Evolutionary conservation across 2,888 invertebrate species (phyloP).

Genomic region (Cheilosia soror): DNA sequence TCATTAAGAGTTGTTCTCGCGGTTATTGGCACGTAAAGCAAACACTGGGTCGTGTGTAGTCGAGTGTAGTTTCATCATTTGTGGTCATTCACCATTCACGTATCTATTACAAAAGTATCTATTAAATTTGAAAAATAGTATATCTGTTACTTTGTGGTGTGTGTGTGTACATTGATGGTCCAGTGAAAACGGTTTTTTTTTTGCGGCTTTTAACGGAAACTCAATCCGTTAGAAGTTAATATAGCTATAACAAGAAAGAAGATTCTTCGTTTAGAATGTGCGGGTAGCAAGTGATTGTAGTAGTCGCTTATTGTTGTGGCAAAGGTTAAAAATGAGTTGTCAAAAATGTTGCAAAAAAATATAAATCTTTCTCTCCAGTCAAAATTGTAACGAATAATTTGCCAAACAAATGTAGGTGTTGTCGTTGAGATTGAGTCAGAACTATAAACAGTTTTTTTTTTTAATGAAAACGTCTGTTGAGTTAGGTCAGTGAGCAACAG

Average conservation of each 20-base stretch:
- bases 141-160: not conserved
- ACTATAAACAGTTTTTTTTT: too few relatives aligned
- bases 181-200: constrained; percentile 8
- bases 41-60: constrained; percentile 7
- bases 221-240: constrained; percentile 19
- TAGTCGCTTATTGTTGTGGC: not conserved
- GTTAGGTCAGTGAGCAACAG: too few relatives aligned
- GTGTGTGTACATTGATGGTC: constrained; percentile 7
- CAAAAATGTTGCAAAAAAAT: too few relatives aligned
- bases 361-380: too few relatives aligned
- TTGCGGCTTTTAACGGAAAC: constrained; percentile 21
- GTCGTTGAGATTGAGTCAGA: too few relatives aligned
- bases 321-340: too few relatives aligned
- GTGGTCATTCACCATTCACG: not conserved
- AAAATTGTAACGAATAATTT: too few relatives aligned
- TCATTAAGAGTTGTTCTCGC: not conserved
- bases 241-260: not conserved
- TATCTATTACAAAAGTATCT: constrained; percentile 21
- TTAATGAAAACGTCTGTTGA: too few relatives aligned
- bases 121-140: not conserved
- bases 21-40: constrained; percentile 20
- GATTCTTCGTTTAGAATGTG: constrained; percentile 2
- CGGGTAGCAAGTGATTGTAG: not conserved
- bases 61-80: not conserved
- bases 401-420: too few relatives aligned